Conservation (phyloP, 64 coral and sea anemone species). For the Montipora cactus region DNA sequence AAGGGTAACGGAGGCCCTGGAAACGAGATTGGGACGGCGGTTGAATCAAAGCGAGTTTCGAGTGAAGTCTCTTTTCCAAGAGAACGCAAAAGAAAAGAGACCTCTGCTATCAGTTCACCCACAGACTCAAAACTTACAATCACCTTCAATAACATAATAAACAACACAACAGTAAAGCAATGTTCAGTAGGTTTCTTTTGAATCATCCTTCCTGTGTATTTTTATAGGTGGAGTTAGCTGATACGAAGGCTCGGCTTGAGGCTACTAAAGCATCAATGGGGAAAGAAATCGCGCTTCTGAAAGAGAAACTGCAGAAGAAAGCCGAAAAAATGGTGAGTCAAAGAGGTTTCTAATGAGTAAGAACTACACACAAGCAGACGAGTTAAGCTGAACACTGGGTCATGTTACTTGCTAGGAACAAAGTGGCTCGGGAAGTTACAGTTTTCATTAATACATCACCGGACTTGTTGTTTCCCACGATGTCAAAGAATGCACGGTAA, state of each 20-base stretch:
- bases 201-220: neutral
- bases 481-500: too few relatives aligned
- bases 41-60: too few relatives aligned
- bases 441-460: too few relatives aligned
- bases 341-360: neutral
- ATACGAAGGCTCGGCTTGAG: slow-evolving; percentile 85
- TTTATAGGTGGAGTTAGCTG: slow-evolving; percentile 73
- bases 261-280: slow-evolving; percentile 68
- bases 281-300: slow-evolving; percentile 76
- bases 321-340: slow-evolving; percentile 79
- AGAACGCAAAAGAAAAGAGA: too few relatives aligned
- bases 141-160: neutral
- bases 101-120: neutral
- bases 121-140: neutral
- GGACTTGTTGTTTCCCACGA: too few relatives aligned
- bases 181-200: neutral
- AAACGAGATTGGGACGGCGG: too few relatives aligned
- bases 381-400: neutral
- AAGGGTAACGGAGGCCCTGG: too few relatives aligned
- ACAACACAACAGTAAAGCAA: neutral
- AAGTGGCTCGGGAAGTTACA: too few relatives aligned
- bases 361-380: neutral
- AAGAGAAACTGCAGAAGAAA: slow-evolving; percentile 91
- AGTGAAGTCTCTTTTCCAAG: too few relatives aligned
- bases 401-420: too few relatives aligned